Base-by-base conservation (phyloP, 2,113 vertebrate genomes). In the Barnardius zonarius region DNA sequence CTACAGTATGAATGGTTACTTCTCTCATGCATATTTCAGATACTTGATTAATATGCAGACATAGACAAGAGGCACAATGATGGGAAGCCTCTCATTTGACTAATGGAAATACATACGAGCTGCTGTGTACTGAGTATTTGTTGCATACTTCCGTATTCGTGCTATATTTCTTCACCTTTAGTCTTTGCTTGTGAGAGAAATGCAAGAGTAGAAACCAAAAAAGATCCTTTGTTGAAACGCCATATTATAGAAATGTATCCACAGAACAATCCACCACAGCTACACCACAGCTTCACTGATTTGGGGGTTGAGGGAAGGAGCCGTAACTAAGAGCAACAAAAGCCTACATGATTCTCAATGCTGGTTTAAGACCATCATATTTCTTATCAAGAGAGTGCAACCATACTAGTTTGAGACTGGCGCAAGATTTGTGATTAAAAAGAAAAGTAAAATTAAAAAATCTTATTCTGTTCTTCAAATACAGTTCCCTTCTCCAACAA, bases 1-100 rank as follows among this genome's bases (percentile, higher is more conserved):
- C 30, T 79, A 83, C 24, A 52, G 51, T 91, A 92, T 83, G 97
- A 97, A 96, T 73, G 83, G 82, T 70, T 90, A 66, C 62, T 95
- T 95, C 83, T 90, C 51, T 52, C 39, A 84, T 52, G 48, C 44
- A 23, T 59, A 69, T 81, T 83, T 93, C 62, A 77, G 41, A 73
- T 62, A 83, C 35, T 78, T 88, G 17, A 79, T 84, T 81, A 84
- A 94, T 57, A 84, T 62, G 66, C 52, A 91, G 61, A 82, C n/a
- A 43, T 13, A 43, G 76, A 49, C 39, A 90, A 86, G 46, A 64
- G 46, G 43, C 16, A 79, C 15, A 86, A 57, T 13, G 17, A 82
- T 44, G 46, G 27, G 31, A 72, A 76, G 69, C 13, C 13, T 13
- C 18, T 72, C 8, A n/a, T 92, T 72, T 93, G 64, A 61, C 44